Conservation (phyloP, 2,888 invertebrate genomes). For the Dasypolia templi region DNA sequence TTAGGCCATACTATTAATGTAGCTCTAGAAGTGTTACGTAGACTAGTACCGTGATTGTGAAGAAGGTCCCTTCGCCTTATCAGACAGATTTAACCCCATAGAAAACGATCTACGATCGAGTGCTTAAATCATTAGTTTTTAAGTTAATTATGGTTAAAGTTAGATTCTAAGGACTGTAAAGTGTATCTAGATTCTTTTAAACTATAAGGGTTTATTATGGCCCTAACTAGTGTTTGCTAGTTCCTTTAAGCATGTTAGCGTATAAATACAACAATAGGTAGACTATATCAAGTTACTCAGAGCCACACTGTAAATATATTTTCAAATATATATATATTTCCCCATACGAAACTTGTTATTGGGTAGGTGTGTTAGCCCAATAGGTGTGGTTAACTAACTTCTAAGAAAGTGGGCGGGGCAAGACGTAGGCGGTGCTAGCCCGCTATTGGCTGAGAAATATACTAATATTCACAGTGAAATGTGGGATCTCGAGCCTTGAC, state of each 20-base stretch:
- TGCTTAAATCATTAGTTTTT: not conserved
- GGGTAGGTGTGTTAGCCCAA: slow-evolving; percentile 69
- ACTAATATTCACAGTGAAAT: slow-evolving; percentile 20
- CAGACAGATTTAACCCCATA: not conserved
- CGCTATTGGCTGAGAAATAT: slow-evolving; percentile 73
- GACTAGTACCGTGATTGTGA: not conserved
- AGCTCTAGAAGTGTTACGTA: no score
- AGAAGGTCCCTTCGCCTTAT: not conserved
- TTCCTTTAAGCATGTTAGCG: not conserved
- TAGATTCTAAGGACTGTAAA: not conserved
- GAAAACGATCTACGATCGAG: not conserved
- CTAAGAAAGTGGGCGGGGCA: slow-evolving; percentile 85
- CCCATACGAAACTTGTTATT: slow-evolving; percentile 59
- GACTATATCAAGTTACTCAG: not conserved
- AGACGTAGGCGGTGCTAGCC: slow-evolving; percentile 75
- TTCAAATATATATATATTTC: not conserved
- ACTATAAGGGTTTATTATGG: no score
- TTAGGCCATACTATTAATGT: no score
- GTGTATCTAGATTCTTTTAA: not conserved
- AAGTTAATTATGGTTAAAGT: not conserved
- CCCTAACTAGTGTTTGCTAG: not conserved
- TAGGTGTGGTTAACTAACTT: slow-evolving; percentile 71
- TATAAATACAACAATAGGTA: not conserved
- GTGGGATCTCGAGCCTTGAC: not conserved
- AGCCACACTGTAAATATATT: not conserved